A percentile compares a stretch with the other conserved stretches of the same genome.
phyloP scores from a whole-genome alignment of 2,888 invertebrate genomes.

The Escarpia spicata region DNA sequence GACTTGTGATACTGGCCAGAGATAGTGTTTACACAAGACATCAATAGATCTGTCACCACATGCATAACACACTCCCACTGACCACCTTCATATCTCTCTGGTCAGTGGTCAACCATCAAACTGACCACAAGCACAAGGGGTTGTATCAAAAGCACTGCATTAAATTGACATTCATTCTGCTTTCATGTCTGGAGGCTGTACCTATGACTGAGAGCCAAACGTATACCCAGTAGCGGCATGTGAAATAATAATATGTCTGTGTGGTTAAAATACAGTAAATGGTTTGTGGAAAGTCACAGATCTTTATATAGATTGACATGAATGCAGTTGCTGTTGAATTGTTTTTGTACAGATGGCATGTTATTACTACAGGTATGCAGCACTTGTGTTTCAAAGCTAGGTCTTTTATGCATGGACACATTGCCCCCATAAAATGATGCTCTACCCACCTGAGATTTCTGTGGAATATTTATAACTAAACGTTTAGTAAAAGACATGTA shows the following conservation, averaged over 20 bases:
- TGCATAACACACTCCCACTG: background rate
- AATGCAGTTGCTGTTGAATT: background rate
- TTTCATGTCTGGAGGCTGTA: background rate
- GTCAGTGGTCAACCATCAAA: conserved; percentile 1
- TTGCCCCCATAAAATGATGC: no score
- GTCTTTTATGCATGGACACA: no score
- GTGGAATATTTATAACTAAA: no score
- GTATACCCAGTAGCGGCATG: background rate
- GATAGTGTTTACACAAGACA: background rate
- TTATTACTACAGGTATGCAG: background rate
- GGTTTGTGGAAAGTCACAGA: background rate
- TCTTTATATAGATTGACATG: background rate
- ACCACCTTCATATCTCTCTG: background rate
- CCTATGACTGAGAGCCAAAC: background rate
- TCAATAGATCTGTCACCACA: background rate
- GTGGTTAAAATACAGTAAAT: background rate
- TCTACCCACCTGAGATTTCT: no score
- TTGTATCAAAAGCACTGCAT: background rate
- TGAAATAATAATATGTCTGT: background rate
- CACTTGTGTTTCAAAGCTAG: background rate
- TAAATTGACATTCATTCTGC: background rate
- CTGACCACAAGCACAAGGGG: background rate
- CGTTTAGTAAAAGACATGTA: no score
- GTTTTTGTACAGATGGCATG: background rate
- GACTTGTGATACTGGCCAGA: no score